Evolutionary conservation across 92 coral and sea anemone species (phyloP).

Genomic region (Heliopora coerulea): DNA sequence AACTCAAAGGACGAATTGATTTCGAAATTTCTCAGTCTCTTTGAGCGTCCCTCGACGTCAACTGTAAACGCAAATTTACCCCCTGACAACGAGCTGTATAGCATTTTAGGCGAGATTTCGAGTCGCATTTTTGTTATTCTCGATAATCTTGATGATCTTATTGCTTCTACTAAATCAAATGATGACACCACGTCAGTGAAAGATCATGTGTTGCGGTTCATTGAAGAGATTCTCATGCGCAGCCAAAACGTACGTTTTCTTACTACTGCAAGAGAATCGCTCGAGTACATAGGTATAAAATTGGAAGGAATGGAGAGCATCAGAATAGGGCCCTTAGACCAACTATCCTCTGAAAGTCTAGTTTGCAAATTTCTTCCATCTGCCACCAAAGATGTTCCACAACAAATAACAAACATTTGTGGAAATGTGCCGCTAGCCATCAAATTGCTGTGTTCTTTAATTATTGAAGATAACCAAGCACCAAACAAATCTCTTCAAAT

Average conservation of each 20-base stretch:
- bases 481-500: slow-evolving; percentile 24
- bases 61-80: not conserved
- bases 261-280: slow-evolving; percentile 44
- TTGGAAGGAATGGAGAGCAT: not conserved
- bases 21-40: slow-evolving; percentile 18
- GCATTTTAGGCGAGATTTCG: slow-evolving; percentile 5
- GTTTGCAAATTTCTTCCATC: slow-evolving; percentile 8
- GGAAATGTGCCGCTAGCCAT: slow-evolving; percentile 51
- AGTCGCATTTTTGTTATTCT: slow-evolving; percentile 9
- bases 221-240: slow-evolving; percentile 29
- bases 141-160: slow-evolving; percentile 49
- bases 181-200: not conserved
- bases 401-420: slow-evolving; percentile 22
- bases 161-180: not conserved
- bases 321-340: slow-evolving; percentile 41
- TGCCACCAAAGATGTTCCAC: not conserved
- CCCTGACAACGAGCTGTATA: slow-evolving; percentile 26
- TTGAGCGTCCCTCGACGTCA: not conserved
- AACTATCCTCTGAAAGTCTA: not conserved
- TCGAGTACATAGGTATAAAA: slow-evolving; percentile 24
- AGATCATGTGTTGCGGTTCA: slow-evolving; percentile 17
- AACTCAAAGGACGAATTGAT: slow-evolving; percentile 33
- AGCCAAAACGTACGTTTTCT: not conserved
- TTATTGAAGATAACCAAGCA: slow-evolving; percentile 14
- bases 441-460: slow-evolving; percentile 23